These are phyloP conservation scores for Cyprinus carpio DNA, from an alignment of 2,113 vertebrate species.

Conservation along the genomic window DNA sequence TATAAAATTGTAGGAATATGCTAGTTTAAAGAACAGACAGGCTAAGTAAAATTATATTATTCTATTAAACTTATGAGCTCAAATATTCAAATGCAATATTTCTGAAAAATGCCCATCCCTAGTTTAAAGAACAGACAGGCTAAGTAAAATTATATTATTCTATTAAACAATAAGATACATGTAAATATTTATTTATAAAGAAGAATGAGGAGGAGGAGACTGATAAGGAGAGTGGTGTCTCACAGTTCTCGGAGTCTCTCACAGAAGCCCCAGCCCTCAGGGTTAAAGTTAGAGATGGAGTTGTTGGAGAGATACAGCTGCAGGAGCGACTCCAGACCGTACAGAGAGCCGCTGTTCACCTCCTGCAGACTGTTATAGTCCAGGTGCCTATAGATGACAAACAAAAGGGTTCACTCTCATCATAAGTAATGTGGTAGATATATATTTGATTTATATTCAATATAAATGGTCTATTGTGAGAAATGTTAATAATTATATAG, in stretches of 20 bases:
- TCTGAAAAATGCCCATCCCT: no score
- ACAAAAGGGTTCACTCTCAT: no score
- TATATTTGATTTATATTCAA: neutral
- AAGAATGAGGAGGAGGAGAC: neutral
- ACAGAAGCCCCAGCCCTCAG: conserved; percentile 95
- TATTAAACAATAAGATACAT: neutral
- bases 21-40: no score
- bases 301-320: conserved; percentile 94
- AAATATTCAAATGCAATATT: no score
- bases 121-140: neutral
- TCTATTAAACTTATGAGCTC: neutral
- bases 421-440: neutral
- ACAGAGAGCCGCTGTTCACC: conserved; percentile 95
- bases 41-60: neutral
- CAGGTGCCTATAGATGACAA: conserved; percentile 80
- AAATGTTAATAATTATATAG: neutral
- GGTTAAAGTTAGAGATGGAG: conserved; percentile 87
- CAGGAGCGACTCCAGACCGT: conserved; percentile 88
- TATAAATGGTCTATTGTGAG: neutral
- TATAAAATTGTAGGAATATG: no score
- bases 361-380: conserved; percentile 92
- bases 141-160: neutral
- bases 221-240: conserved; percentile 65
- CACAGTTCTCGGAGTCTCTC: conserved; percentile 93
- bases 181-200: neutral